Base-by-base conservation (phyloP, 2,797 vertebrate species). In the Cossypha heuglini region DNA sequence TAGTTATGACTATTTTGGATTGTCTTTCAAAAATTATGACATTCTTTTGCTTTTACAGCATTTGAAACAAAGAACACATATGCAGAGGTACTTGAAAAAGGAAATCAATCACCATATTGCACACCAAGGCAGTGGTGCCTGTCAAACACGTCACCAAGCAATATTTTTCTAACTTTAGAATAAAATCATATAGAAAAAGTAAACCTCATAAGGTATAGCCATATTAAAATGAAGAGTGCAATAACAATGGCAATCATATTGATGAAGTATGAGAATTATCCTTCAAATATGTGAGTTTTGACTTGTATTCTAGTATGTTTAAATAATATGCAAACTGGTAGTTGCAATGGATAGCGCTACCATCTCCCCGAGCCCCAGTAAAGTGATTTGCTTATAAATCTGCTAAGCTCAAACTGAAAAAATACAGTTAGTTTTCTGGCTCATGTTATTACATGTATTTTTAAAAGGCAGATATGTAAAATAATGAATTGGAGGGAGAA, bases 71-170 rank as follows among this genome's bases (percentile, higher is more conserved):
- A 62, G 63, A 54, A 18, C 16, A 16, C 3, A 3, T 8, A 5
- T 0, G 2, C n/a, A 59, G 69, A 68, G 22, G 26, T 8, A 35
- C 2, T 1, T 5, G 18, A 59, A 33, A 42, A 31, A 49, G 19
- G 2, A 42, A 63, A 49, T 37, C 17, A 49, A 15, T 31, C 38
- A 11, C 52, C 5, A 1, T 11, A 1, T 10, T 48, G 28, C 15
- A 25, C 14, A 8, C 42, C 33, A 45, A 62, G 40, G 13, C 85
- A 38, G 1, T 13, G 43, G 16, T 43, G 46, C 46, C 29, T 16
- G 48, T 52, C 43, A 38, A 31, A 9, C 9, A 4, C 2, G 0
- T 38, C 37, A 55, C 49, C 46, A 26, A 45, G 21, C 9, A 40
- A 22, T 16, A 46, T 25, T 63, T 54, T 42, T 59, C 26, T 15